Percentiles rank a stretch among this genome's conserved stretches.
Evolutionary conservation across 2,113 vertebrate genomes (phyloP).

Genomic region (Cisticola juncidis): DNA sequence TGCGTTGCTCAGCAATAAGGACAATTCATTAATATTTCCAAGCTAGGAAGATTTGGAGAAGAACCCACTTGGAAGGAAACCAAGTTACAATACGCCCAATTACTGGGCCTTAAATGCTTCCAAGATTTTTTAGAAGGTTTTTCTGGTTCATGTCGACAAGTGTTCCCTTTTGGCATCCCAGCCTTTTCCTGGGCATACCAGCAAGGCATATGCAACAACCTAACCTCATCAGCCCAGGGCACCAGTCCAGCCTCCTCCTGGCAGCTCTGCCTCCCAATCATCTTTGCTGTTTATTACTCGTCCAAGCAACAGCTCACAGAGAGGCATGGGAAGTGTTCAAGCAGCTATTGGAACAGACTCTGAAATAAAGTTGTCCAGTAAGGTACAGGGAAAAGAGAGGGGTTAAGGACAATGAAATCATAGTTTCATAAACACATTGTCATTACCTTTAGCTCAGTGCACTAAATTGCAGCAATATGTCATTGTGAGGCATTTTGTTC

Average conservation of each 20-base stretch:
- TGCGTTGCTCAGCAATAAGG: conserved; percentile 26
- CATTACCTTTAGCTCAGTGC: not conserved
- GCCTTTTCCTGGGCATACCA: not conserved
- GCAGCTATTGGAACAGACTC: not conserved
- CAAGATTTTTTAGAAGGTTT: conserved; percentile 51
- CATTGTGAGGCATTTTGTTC: not conserved
- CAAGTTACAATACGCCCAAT: conserved; percentile 40
- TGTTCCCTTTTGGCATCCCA: conserved; percentile 40
- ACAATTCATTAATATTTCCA: conserved; percentile 61
- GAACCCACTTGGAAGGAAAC: conserved; percentile 19
- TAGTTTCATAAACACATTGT: not conserved
- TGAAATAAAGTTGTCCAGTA: not conserved
- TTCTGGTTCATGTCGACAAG: not conserved
- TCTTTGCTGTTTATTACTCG: not conserved
- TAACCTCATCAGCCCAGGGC: not conserved
- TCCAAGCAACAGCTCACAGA: not conserved
- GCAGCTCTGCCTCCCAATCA: not conserved
- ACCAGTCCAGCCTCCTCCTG: conserved; percentile 9
- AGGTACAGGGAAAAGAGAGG: not conserved
- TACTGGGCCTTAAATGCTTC: conserved; percentile 30
- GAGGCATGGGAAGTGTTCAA: not conserved
- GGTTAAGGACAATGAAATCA: conserved; percentile 8
- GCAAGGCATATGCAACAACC: not conserved
- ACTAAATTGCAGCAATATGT: not conserved
- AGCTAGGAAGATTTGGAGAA: conserved; percentile 36